These are phyloP conservation scores for Clamator glandarius DNA, from an alignment of 2,797 vertebrate species.

Conservation along the genomic window DNA sequence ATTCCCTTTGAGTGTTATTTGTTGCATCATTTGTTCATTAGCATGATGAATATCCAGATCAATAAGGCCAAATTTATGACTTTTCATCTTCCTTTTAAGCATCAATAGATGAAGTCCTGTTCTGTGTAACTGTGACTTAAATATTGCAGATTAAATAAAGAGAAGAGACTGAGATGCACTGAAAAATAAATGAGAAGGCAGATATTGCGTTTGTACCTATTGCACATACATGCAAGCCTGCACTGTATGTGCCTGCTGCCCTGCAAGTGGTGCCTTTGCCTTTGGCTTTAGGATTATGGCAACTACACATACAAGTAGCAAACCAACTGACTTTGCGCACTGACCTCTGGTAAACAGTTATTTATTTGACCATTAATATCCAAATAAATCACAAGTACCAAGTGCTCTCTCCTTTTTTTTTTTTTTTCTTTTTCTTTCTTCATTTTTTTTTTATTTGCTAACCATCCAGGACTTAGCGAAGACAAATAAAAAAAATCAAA, in stretches of 20 bases:
- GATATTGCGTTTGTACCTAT: background rate
- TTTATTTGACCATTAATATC: background rate
- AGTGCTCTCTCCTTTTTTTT: background rate
- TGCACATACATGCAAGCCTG: background rate
- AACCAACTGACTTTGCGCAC: background rate
- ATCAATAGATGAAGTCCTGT: background rate
- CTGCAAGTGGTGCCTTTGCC: background rate
- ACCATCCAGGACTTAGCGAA: background rate
- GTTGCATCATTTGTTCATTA: background rate
- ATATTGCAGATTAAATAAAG: background rate
- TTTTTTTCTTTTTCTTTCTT: background rate
- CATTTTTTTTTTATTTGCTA: background rate
- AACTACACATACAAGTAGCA: background rate
- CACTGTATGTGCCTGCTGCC: rapidly evolving
- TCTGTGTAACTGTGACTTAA: background rate
- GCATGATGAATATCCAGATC: background rate
- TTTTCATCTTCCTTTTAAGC: constrained; percentile 9
- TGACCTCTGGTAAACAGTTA: background rate
- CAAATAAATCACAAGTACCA: background rate
- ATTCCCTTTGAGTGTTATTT: background rate
- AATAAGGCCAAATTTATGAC: background rate
- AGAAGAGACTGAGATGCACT: background rate
- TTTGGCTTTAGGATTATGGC: background rate
- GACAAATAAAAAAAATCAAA: background rate
- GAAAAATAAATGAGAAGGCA: background rate